Percentiles rank a stretch among this genome's conserved stretches.
Conservation (phyloP, 2,113 vertebrate genomes). For the Laticauda laticaudata region DNA sequence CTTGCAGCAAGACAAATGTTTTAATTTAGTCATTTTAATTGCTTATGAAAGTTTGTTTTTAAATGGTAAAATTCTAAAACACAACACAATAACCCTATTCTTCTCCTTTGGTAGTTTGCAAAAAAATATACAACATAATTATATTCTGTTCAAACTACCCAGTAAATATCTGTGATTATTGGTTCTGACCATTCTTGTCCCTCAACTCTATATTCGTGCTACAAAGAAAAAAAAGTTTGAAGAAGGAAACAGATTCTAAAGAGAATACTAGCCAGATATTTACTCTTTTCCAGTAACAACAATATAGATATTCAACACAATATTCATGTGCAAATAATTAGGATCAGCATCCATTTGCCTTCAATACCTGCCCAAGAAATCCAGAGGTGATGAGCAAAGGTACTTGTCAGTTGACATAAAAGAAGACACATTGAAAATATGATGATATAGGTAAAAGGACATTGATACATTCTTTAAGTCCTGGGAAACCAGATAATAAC, state of each 20-base stretch:
- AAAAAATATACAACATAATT: not conserved
- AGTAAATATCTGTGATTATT: not conserved
- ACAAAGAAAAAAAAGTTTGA: not conserved
- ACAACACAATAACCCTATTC: not conserved
- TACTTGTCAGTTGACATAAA: not conserved
- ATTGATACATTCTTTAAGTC: not conserved
- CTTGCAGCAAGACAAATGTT: not conserved
- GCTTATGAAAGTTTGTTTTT: not conserved
- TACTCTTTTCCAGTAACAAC: not conserved
- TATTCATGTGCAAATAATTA: not conserved
- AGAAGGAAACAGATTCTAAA: not conserved
- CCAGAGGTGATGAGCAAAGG: not conserved
- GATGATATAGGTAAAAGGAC: not conserved
- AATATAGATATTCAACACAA: not conserved
- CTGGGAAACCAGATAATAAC: not conserved
- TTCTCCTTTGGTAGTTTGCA: not conserved
- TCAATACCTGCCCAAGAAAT: not conserved
- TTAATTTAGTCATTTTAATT: not conserved
- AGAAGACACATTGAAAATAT: not conserved
- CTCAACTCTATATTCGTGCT: not conserved
- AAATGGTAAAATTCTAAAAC: not conserved
- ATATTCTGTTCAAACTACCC: not conserved
- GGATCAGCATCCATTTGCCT: not conserved
- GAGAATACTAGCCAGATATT: not conserved
- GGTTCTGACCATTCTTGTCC: not conserved